Base-by-base conservation (phyloP, 2,113 vertebrate species). In the Daboia siamensis region DNA sequence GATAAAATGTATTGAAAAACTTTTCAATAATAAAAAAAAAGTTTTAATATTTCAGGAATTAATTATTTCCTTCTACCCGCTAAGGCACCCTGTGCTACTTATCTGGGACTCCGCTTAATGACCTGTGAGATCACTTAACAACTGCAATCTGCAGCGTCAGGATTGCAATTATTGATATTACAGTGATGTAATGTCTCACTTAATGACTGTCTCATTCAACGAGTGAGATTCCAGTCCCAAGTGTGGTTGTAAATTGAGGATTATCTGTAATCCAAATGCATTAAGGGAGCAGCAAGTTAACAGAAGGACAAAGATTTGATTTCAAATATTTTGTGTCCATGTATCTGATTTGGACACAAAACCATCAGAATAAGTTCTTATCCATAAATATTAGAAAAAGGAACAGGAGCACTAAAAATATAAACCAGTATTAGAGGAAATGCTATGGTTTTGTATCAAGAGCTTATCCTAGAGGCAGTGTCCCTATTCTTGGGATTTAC, bases 401-500 rank as follows among this genome's bases (percentile, higher is more conserved):
- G 7, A 17, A 0, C 51, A 56, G 51, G 24, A 93, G 33, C 89
- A 33, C 91, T 29, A 61, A 48, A 91, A 33, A 61, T 29, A 44
- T 29, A 55, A n/a, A 33, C 59, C 13, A 10, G 7, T 1, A 9
- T 86, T 39, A 39, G 33, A 88, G 64, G 52, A 93, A 86, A 89
- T 88, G 87, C 9, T 88, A 57, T 90, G 87, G 80, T 90, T 91
- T 59, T 51, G 74, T 91, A 64, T 84, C 89, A 33, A 57, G 86
- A 90, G n/a, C 89, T 95, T 93, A 94, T 94, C 80, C 64, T 61
- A 85, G n/a, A 93, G 21, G 55, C 93, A 94, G 90, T 0, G 4
- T 69, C 23, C 48, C 54, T 90, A 29, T 95, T 23, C 87, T 87
- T 23, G 46, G 61, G 88, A 93, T 96, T 93, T 88, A 85, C 9